These are phyloP conservation scores for Cavia porcellus DNA, from an alignment of 2,113 vertebrate genomes.

Conservation along the genomic window DNA sequence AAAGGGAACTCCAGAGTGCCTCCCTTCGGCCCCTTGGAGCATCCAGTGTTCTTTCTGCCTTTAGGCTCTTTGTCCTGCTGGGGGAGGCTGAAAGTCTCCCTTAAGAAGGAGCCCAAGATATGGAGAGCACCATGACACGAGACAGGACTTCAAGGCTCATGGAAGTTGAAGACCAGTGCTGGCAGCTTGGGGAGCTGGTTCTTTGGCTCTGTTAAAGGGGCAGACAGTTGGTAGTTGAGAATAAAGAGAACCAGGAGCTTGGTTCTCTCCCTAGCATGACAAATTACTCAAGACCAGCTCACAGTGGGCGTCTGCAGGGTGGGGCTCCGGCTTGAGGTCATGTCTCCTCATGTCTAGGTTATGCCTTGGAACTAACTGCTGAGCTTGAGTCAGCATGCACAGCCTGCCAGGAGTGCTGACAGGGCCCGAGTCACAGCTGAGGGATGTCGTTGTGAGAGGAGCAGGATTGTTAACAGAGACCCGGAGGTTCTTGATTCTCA, in stretches of 20 bases:
- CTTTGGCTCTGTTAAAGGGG: background rate
- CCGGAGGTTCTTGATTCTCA: background rate
- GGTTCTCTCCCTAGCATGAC: background rate
- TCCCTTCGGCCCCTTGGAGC: background rate
- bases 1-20: background rate
- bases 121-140: background rate
- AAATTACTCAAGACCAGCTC: background rate
- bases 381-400: background rate
- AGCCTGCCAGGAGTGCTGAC: background rate
- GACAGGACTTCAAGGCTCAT: background rate
- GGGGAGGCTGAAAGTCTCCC: background rate
- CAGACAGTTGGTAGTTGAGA: background rate
- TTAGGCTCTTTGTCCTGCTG: background rate
- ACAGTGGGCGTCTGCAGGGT: background rate
- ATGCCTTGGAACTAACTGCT: background rate
- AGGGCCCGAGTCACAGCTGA: background rate
- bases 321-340: background rate
- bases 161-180: background rate
- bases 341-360: background rate
- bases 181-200: background rate
- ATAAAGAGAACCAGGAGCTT: background rate
- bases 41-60: background rate
- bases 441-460: too few relatives aligned
- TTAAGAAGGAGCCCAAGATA: background rate
- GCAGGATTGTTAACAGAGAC: background rate